Evolutionary conservation across 1,140 invertebrate species (phyloP).

Genomic region (Rhagoletis zephyria): DNA sequence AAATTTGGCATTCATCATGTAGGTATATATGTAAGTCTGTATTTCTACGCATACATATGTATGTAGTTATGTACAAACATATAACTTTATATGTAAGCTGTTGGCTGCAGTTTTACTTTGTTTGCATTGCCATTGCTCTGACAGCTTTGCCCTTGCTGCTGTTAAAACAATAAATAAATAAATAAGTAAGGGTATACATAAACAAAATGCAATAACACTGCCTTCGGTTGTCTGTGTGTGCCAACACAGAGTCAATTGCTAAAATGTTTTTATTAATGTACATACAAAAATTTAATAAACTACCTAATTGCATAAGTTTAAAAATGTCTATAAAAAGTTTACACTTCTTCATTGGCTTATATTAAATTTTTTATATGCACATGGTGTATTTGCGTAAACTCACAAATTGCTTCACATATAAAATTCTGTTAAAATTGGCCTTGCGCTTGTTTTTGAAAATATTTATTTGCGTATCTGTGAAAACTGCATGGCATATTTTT

Average conservation of each 20-base stretch:
- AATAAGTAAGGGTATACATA: background rate
- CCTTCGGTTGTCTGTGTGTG: background rate
- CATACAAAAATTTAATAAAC: background rate
- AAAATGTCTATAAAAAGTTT: background rate
- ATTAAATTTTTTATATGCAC: background rate
- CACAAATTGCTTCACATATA: background rate
- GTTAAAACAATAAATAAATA: constrained; percentile 44
- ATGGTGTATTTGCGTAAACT: background rate
- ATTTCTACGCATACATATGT: background rate
- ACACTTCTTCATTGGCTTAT: background rate
- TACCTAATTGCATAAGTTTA: constrained; percentile 2
- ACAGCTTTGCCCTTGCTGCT: constrained; percentile 28
- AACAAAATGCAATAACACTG: background rate
- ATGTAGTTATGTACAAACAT: background rate
- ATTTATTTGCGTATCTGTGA: background rate
- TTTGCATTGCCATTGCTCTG: background rate
- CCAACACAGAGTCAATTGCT: background rate
- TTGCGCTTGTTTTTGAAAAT: background rate
- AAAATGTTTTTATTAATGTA: background rate
- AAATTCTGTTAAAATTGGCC: background rate
- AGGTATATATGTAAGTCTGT: background rate
- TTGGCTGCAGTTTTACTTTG: background rate
- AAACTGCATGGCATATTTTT: background rate
- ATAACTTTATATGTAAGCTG: background rate
- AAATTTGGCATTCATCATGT: background rate